Percentiles rank a stretch among this genome's conserved stretches.
phyloP scores from a whole-genome alignment of 2,113 vertebrate genomes.

The Syngnathus scovelli region DNA sequence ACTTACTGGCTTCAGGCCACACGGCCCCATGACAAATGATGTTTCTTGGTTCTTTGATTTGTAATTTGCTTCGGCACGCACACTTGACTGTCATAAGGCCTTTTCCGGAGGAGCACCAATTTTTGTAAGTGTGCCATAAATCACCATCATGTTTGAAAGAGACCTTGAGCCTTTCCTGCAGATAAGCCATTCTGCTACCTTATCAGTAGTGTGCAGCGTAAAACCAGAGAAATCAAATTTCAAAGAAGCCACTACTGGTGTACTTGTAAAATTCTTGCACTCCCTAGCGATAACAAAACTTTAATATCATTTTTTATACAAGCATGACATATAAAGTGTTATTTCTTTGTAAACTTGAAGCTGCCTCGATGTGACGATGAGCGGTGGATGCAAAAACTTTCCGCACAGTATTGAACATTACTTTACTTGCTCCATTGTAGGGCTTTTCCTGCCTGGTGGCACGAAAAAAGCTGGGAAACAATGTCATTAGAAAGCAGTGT shows the following conservation, averaged over 20 bases:
- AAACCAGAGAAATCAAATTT: not conserved
- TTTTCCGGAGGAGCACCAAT: constrained; percentile 15
- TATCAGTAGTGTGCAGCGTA: not conserved
- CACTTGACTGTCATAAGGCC: constrained; percentile 17
- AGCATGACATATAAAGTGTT: not conserved
- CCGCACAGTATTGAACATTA: too few relatives aligned
- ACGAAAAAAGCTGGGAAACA: constrained; percentile 20
- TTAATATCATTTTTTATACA: too few relatives aligned
- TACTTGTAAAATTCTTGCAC: not conserved
- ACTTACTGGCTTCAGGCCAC: constrained; percentile 22
- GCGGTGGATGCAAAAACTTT: not conserved
- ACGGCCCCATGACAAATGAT: constrained; percentile 30
- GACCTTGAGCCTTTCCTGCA: constrained; percentile 1
- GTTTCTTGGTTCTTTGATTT: constrained; percentile 24
- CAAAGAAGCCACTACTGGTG: not conserved
- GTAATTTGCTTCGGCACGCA: constrained; percentile 25
- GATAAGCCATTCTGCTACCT: not conserved
- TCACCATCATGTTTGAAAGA: constrained; percentile 1
- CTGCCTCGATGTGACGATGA: not conserved
- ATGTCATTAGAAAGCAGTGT: constrained; percentile 33
- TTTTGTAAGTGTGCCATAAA: constrained; percentile 13
- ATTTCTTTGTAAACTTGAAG: not conserved
- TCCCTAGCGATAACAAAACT: too few relatives aligned
- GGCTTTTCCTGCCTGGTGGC: constrained; percentile 14
- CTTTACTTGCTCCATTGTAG: not conserved